A percentile compares a stretch with the other conserved stretches of the same genome.
phyloP scores from a whole-genome alignment of 2,888 invertebrate species.

The Netelia virgata region DNA sequence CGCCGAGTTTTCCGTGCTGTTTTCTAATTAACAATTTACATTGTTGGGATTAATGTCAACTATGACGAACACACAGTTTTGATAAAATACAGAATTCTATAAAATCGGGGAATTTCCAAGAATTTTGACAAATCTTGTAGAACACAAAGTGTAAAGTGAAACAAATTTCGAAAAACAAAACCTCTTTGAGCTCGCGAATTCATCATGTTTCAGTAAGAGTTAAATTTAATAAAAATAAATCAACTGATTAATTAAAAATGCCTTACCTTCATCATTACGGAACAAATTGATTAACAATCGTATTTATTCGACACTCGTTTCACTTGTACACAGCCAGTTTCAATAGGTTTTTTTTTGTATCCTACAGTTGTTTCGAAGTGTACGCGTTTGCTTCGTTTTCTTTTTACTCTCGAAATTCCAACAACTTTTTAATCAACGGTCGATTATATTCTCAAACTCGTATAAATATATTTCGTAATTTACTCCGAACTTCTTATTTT shows the following conservation, averaged over 20 bases:
- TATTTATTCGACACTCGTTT: conserved; percentile 16
- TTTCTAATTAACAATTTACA: conserved; percentile 71
- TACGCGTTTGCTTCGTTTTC: background rate
- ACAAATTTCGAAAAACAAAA: too few relatives aligned
- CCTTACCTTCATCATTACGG: conserved; percentile 64
- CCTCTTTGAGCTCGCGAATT: too few relatives aligned
- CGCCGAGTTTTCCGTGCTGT: conserved; percentile 79
- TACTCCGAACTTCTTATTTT: conserved; percentile 7
- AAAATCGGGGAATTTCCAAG: too few relatives aligned
- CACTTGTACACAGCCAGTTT: conserved; percentile 9
- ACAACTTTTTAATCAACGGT: conserved; percentile 7
- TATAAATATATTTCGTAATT: conserved; percentile 12
- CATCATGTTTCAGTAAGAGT: too few relatives aligned
- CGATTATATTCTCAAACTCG: background rate
- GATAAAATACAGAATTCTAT: background rate
- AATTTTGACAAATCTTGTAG: too few relatives aligned
- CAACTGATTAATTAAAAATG: background rate
- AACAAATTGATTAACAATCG: conserved; percentile 35
- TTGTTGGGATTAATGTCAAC: too few relatives aligned
- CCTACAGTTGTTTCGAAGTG: background rate
- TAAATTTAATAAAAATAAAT: background rate
- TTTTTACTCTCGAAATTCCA: background rate
- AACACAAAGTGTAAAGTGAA: too few relatives aligned
- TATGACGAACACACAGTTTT: background rate
- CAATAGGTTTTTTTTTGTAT: conserved; percentile 28